Percentiles rank a stretch among this genome's conserved stretches.
Conservation (phyloP, 2,888 invertebrate genomes). For the Candidula unifasciata region DNA sequence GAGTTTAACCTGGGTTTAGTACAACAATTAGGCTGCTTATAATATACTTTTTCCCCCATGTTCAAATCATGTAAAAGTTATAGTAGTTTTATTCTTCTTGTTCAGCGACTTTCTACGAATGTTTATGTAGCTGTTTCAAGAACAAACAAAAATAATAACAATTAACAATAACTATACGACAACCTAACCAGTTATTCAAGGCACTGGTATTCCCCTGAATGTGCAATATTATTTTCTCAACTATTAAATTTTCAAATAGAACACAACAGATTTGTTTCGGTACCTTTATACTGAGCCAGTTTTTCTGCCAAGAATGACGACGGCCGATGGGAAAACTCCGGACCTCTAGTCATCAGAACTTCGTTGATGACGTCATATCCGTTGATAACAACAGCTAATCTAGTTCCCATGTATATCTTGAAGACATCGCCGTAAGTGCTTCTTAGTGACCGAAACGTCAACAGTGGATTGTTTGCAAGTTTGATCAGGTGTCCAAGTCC, state of each 20-base stretch:
- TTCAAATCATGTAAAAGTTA: too few species aligned
- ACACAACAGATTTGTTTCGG: too few species aligned
- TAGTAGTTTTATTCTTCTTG: too few species aligned
- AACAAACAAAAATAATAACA: too few species aligned
- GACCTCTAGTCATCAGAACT: slow-evolving; percentile 18
- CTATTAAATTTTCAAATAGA: too few species aligned
- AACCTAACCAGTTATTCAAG: too few species aligned
- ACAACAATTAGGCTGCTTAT: too few species aligned
- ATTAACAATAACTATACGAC: background rate
- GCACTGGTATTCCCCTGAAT: too few species aligned
- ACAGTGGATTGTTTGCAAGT: background rate
- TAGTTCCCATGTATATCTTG: slow-evolving; percentile 28
- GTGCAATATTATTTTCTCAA: too few species aligned
- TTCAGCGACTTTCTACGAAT: too few species aligned
- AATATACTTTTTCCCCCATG: too few species aligned
- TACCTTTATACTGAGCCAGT: slow-evolving; percentile 34
- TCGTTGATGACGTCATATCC: slow-evolving; percentile 39
- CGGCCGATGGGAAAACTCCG: slow-evolving; percentile 23
- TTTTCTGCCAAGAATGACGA: slow-evolving; percentile 26
- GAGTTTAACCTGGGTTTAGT: too few species aligned
- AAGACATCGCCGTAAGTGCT: slow-evolving; percentile 26
- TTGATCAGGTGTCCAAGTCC: slow-evolving; percentile 30
- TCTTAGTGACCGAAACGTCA: slow-evolving; percentile 1
- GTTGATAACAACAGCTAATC: slow-evolving; percentile 6
- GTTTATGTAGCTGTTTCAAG: background rate